Base-by-base conservation (phyloP, 2,797 vertebrate species). In the Eutrigla gurnardus region DNA sequence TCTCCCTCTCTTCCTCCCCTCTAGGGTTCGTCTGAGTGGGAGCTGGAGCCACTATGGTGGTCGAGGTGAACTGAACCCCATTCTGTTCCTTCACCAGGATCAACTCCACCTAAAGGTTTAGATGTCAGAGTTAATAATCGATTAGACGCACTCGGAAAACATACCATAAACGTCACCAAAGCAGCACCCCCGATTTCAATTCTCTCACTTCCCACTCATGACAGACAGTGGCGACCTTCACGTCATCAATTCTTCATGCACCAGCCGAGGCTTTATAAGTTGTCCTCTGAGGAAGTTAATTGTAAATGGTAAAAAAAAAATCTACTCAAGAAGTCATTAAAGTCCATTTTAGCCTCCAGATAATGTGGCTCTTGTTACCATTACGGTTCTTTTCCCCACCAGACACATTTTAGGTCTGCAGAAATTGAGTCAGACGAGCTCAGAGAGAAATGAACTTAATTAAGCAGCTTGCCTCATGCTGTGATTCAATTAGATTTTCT, bases 1-100 rank as follows among this genome's bases (percentile, higher is more conserved):
- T 97, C 89, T 97, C 96, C 5, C 97, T 91, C 77, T 96, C 95
- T 69, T 93, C 94, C 63, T 91, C 89, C 10, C 93, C 93, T 0
- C 89, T 88, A 2, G 68, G 35, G 61, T 75, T 74, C 2, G 87
- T 93, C 73, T 94, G 94, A 12, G 91, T 46, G 0, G 87, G 90
- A 61, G 77, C 81, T 0, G 90, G 91, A 70, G 83, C 90, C 73
- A 95, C 91, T 63, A 97, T 86, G 57, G 94, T 89, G 67, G 95
- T 95, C 7, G 94, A 93, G 40, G 96, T 97, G 88, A 97, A 95
- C 92, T 97, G 96, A 62, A 97, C 94, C 54, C 96, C 96, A 6
- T 97, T 97, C 78, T 96, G 96, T 78, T 97, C 96, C 87, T 97
- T 97, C 32, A 97, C 93, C 66, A 97, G 92, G 74, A 96, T 93